These are phyloP conservation scores for Parapsyche elsis DNA, from an alignment of 1,140 invertebrate genomes.

Conservation along the genomic window DNA sequence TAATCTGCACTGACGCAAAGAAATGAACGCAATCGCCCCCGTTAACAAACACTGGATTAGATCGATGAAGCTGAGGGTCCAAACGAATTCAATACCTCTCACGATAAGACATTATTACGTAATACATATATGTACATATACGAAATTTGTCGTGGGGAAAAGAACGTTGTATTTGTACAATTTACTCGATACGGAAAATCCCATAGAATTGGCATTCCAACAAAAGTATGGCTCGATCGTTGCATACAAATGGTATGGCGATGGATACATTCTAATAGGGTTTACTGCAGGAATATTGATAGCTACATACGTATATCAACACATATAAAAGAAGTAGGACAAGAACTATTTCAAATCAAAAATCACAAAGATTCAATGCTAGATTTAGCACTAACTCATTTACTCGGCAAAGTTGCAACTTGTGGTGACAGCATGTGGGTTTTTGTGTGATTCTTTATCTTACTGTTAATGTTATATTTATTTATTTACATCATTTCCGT, in stretches of 20 bases:
- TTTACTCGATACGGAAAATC: conserved; percentile 91
- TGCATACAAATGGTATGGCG: conserved; percentile 95
- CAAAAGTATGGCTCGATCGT: conserved; percentile 92
- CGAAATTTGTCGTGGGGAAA: conserved; percentile 89
- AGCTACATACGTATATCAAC: conserved; percentile 96
- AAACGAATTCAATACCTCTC: too few relatives aligned
- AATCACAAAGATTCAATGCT: conserved; percentile 82
- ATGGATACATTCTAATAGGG: conserved; percentile 97
- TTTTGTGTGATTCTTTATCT: not conserved
- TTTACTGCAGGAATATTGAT: conserved; percentile 95
- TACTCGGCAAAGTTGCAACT: conserved; percentile 85
- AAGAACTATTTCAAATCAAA: conserved; percentile 84
- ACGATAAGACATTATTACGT: too few relatives aligned
- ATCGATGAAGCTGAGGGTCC: too few relatives aligned
- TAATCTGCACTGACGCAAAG: too few relatives aligned
- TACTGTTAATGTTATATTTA: too few relatives aligned
- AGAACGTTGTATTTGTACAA: conserved; percentile 93
- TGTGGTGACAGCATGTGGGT: conserved; percentile 93
- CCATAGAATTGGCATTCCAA: conserved; percentile 96
- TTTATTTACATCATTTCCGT: too few relatives aligned
- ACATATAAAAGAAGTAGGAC: conserved; percentile 95
- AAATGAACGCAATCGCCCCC: too few relatives aligned
- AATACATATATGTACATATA: too few relatives aligned
- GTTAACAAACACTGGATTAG: too few relatives aligned
- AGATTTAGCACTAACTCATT: conserved; percentile 77